These are phyloP conservation scores for Dryobota labecula DNA, from an alignment of 2,888 invertebrate species.

Conservation along the genomic window DNA sequence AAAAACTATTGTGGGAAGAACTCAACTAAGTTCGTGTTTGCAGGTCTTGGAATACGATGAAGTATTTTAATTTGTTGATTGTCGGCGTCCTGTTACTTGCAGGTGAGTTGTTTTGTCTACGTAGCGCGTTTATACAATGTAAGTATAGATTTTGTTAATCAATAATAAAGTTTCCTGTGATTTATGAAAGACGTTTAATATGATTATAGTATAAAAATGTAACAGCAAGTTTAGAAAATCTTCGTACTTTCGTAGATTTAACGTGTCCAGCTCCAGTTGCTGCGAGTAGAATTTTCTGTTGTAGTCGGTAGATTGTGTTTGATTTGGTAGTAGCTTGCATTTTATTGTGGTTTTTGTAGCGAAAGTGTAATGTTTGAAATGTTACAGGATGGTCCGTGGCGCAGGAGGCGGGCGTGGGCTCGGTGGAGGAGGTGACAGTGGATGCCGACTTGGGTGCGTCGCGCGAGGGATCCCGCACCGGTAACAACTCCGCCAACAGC, in stretches of 20 bases:
- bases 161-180: not conserved
- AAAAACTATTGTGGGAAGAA: conserved; percentile 25
- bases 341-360: conserved; percentile 1
- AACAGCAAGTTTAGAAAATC: not conserved
- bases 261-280: not conserved
- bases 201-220: not conserved
- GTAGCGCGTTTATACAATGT: conserved; percentile 51
- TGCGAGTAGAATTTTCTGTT: conserved; percentile 49
- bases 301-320: not conserved
- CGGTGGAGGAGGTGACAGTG: conserved; percentile 90
- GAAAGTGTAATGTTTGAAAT: conserved; percentile 44
- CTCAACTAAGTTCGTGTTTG: conserved; percentile 18
- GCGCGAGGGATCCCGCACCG: conserved; percentile 97
- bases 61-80: conserved; percentile 80
- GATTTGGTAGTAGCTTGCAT: not conserved
- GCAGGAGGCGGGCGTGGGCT: conserved; percentile 86
- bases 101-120: conserved; percentile 79
- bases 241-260: conserved; percentile 43
- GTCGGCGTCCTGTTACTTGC: conserved; percentile 82
- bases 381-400: conserved; percentile 84
- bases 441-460: conserved; percentile 96
- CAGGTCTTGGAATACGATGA: conserved; percentile 74
- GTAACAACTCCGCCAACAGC: conserved; percentile 80
- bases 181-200: conserved; percentile 33
- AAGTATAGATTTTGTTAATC: conserved; percentile 15